These are phyloP conservation scores for Poicephalus meyeri DNA, from an alignment of 2,113 vertebrate species.

Conservation along the genomic window DNA sequence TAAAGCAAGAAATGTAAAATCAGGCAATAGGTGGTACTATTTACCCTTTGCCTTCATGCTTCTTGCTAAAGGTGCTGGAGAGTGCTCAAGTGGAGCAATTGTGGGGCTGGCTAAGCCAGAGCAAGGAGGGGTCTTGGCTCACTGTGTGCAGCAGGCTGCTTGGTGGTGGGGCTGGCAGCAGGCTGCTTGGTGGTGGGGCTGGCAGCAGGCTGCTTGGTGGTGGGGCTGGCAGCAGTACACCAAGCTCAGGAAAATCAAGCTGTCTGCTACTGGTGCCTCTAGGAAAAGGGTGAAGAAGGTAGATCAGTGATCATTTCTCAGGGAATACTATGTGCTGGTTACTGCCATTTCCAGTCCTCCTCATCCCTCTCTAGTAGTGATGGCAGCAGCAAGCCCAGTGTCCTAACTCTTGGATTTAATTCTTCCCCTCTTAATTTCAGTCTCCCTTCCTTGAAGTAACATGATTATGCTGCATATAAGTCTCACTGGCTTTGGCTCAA, in stretches of 20 bases:
- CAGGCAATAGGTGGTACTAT: background rate
- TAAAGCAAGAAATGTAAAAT: background rate
- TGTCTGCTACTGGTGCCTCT: background rate
- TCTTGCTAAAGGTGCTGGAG: background rate
- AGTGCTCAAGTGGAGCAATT: accelerated
- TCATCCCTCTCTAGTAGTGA: background rate
- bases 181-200: background rate
- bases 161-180: background rate
- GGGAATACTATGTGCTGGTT: background rate
- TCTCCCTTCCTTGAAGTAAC: background rate
- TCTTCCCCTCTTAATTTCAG: background rate
- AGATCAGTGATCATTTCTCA: background rate
- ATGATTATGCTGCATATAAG: background rate
- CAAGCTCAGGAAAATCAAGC: background rate
- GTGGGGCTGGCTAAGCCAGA: background rate
- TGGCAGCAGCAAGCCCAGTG: background rate
- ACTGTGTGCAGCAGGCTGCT: accelerated
- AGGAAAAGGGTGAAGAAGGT: background rate
- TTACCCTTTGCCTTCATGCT: background rate
- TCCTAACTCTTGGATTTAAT: background rate
- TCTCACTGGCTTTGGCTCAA: background rate
- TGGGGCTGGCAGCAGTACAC: background rate
- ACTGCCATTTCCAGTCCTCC: background rate
- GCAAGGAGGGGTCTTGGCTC: background rate
- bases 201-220: background rate